A percentile compares a stretch with the other conserved stretches of the same genome.
Evolutionary conservation across 2,888 invertebrate species (phyloP).

Genomic region (Cenopis cana): DNA sequence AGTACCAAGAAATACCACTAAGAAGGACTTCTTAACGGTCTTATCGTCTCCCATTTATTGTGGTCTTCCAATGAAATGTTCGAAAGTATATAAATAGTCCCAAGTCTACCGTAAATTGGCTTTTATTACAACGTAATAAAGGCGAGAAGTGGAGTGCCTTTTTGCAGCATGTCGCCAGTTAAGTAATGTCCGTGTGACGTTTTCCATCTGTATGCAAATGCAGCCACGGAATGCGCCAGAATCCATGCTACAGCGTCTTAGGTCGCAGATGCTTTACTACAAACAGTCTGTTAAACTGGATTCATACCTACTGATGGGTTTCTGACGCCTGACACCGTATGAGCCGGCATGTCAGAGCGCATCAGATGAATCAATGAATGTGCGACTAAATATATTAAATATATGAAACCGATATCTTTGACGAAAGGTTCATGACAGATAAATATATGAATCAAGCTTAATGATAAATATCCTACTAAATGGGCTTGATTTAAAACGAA

Average conservation of each 20-base stretch:
- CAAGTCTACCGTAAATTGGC: slow-evolving; percentile 13
- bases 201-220: slow-evolving; percentile 81
- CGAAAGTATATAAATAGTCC: slow-evolving; percentile 14
- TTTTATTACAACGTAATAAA: slow-evolving; percentile 45
- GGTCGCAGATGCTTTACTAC: slow-evolving; percentile 2
- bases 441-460: too few species aligned
- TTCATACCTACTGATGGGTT: too few species aligned
- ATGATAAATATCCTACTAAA: too few species aligned
- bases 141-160: slow-evolving; percentile 49
- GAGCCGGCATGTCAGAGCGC: too few species aligned
- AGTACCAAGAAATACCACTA: neutral
- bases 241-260: neutral
- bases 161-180: slow-evolving; percentile 60
- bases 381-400: too few species aligned
- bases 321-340: too few species aligned
- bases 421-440: too few species aligned
- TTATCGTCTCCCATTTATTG: slow-evolving; percentile 16
- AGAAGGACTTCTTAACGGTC: neutral
- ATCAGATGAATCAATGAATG: too few species aligned
- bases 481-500: too few species aligned
- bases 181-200: slow-evolving; percentile 71
- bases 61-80: slow-evolving; percentile 6
- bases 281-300: neutral
- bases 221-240: slow-evolving; percentile 49
- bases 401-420: too few species aligned